Base-by-base conservation (phyloP, 1,140 invertebrate genomes). In the Dreissena rostriformis region DNA sequence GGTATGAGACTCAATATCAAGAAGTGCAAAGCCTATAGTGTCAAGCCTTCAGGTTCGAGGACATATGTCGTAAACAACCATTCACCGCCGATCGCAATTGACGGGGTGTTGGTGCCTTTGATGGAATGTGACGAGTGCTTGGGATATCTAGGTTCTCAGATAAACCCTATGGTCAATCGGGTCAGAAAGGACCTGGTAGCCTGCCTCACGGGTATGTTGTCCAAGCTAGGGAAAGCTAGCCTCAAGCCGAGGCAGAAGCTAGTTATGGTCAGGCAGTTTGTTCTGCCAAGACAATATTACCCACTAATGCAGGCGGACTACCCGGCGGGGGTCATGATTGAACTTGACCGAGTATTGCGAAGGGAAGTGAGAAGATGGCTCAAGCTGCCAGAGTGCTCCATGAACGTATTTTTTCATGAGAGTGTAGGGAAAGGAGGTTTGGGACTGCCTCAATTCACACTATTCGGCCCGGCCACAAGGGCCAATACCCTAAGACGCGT, bases 1-100 rank as follows among this genome's bases (percentile, higher is more conserved):
- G 79, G 86, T 12, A 85, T 87, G 74, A 39, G 51, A 15, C 22
- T 86, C 0, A 87, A 87, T 68, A 66, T 87, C 0, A 76, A 80
- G 52, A 87, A 87, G 57, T 86, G 66, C 22, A 68, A 57, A 10
- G 71, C 65, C 0, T 83, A 81, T 26, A 39, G 51, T 22, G 70
- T 87, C 0, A 83, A 68, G 19, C 84, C 83, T 0, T 24, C 15
- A 7, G 53, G 52, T 11, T 79, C 65, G 0, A 51, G 19, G 0
- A 82, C 28, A 0, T 86, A 75, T 19, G 53, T 52, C 0, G 22
- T 84, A 0, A 86, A 39, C 8, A n/a, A n/a, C 83, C 28, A 63
- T 26, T 4, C 10, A 12, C 22, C 61, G 6, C 26, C 65, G 17
- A 19, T 6, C 12, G 49, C 73, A 4, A 29, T 51, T 2, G 28